Base-by-base conservation (phyloP, 2,797 vertebrate species). In the Esox lucius region DNA sequence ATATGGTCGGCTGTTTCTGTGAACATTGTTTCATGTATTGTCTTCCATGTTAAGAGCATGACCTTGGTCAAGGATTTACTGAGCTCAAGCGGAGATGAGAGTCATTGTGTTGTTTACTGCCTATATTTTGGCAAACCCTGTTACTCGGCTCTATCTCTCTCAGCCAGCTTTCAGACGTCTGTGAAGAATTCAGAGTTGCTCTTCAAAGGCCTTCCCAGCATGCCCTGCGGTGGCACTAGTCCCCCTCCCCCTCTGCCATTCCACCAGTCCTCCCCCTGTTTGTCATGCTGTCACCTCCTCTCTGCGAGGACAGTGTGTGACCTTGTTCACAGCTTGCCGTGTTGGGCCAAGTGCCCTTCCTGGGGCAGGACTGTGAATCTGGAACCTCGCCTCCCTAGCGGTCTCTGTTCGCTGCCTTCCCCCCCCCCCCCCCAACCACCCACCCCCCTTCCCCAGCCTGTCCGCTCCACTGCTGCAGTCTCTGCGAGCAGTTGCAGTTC, bases 201-300 rank as follows among this genome's bases (percentile, higher is more conserved):
- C 66, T 84, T 89, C 81, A 83, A 80, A 90, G 81, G 75, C 76
- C 80, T 82, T 84, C 56, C 77, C 75, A 76, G 81, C 80, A 78
- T 83, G 86, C 77, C 80, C 70, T 70, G 80, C 22, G 82, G 75
- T 64, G 78, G 73, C 75, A 61, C 67, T 72, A 70, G 64, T 53
- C 66, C 35, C 75, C 75, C 79, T 82, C 65, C 80, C 67, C 35
- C 70, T 66, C 65, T 73, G 73, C 66, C 83, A 75, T 64, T 79
- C 74, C 75, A 61, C 67, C 74, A 70, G 64, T 53, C 66, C 75
- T 76, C 79, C 83, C 65, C 80, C 65, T 74, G 76, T 90, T 88
- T 89, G 87, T 89, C 87, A 88, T 86, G 86, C 87, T 86, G 90
- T 92, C 90, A 89, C 82, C 87, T 88, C n/a, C 3, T 87, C 76